Evolutionary conservation across 2,797 vertebrate species (phyloP).

Genomic region (Centropyge bicolor): DNA sequence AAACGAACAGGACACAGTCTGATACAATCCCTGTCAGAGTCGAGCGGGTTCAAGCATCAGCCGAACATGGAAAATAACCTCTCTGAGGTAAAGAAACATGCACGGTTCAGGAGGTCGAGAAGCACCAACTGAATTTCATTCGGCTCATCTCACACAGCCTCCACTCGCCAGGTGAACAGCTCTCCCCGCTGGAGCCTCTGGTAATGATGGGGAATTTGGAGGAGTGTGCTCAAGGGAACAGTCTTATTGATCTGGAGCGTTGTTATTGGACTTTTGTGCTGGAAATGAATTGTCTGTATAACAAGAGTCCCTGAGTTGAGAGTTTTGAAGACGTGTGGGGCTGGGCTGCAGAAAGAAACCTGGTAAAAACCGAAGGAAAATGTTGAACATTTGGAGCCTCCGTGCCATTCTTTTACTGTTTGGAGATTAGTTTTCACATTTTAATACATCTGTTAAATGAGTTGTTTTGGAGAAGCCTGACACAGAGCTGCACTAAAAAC

Average conservation of each 20-base stretch:
- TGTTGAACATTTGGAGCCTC: not conserved
- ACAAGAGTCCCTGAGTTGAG: constrained; percentile 10
- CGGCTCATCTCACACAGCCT: not conserved
- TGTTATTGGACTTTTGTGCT: constrained; percentile 29
- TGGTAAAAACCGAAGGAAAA: constrained; percentile 6
- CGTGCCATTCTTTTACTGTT: not conserved
- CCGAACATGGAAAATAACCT: constrained; percentile 37
- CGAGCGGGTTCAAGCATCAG: constrained; percentile 18
- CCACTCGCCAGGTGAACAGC: constrained; percentile 7
- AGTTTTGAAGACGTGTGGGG: not conserved
- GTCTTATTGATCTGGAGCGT: constrained; percentile 37
- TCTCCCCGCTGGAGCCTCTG: constrained; percentile 13
- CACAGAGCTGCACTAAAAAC: not conserved
- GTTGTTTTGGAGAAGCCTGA: not conserved
- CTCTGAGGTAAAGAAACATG: constrained; percentile 24
- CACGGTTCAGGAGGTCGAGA: constrained; percentile 35
- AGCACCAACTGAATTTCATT: constrained; percentile 13
- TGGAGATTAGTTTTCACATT: not conserved
- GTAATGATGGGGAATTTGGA: constrained; percentile 45
- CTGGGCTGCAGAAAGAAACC: not conserved
- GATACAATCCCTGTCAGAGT: constrained; percentile 23
- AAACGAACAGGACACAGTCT: constrained; percentile 20
- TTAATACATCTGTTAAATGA: not conserved
- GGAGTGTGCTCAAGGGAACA: not conserved
- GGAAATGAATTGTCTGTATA: constrained; percentile 17